These are phyloP conservation scores for Burhinus bistriatus DNA, from an alignment of 2,113 vertebrate genomes.

Conservation along the genomic window DNA sequence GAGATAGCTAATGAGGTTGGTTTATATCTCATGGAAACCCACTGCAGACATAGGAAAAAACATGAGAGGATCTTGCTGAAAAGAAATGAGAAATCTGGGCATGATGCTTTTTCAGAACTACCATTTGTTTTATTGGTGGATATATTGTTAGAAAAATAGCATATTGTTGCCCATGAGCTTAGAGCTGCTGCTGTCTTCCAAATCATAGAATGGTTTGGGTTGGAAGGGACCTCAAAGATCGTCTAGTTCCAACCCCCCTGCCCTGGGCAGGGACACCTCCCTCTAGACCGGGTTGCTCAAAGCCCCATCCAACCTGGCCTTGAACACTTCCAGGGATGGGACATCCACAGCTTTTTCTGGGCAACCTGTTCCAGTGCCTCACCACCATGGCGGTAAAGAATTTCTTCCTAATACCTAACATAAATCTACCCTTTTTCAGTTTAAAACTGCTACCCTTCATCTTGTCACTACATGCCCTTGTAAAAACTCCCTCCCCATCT, in stretches of 20 bases:
- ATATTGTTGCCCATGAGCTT: background rate
- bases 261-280: background rate
- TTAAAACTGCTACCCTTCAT: background rate
- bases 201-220: background rate
- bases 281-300: background rate
- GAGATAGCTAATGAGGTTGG: background rate
- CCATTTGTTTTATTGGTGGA: background rate
- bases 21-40: background rate
- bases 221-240: background rate
- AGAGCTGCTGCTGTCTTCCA: background rate
- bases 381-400: background rate
- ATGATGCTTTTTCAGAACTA: background rate
- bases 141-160: background rate
- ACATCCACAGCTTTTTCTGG: background rate
- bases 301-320: background rate
- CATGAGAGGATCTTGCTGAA: background rate
- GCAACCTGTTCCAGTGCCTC: background rate
- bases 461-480: no score
- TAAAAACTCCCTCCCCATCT: background rate
- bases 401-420: background rate
- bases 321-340: background rate
- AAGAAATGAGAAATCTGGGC: background rate
- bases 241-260: background rate
- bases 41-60: background rate
- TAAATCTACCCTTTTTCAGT: background rate